These are phyloP conservation scores for Thyatira batis DNA, from an alignment of 2,888 invertebrate species.

Conservation along the genomic window DNA sequence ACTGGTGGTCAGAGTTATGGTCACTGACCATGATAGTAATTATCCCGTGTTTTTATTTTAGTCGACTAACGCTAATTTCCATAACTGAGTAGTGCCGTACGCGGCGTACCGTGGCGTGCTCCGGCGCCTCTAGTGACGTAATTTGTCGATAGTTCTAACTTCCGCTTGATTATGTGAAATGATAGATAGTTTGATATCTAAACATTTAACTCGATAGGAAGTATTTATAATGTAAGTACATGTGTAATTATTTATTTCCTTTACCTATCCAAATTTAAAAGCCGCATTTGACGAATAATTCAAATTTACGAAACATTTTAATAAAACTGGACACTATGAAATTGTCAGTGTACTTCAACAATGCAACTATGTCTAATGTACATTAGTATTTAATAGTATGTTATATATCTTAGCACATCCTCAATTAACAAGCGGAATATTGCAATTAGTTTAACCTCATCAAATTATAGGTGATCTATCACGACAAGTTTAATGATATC, in stretches of 20 bases:
- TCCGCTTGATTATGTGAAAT: conserved; percentile 9
- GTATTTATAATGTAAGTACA: background rate
- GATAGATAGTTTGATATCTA: background rate
- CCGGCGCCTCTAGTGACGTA: conserved; percentile 54
- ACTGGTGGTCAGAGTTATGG: conserved; percentile 52
- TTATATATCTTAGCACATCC: background rate
- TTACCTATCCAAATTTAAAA: too few species aligned
- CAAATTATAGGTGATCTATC: background rate
- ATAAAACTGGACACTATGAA: too few species aligned
- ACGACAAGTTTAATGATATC: background rate
- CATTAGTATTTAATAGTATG: too few species aligned
- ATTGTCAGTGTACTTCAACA: too few species aligned
- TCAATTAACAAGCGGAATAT: background rate
- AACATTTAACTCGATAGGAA: background rate
- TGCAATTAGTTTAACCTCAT: background rate
- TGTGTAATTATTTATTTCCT: too few species aligned
- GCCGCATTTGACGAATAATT: too few species aligned
- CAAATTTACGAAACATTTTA: too few species aligned
- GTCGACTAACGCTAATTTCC: conserved; percentile 70
- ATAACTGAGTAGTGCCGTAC: conserved; percentile 69
- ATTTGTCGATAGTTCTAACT: conserved; percentile 31
- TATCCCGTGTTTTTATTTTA: conserved; percentile 75
- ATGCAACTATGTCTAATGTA: too few species aligned
- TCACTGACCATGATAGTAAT: conserved; percentile 71
- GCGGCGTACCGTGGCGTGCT: conserved; percentile 71